Base-by-base conservation (phyloP, 2,113 vertebrate genomes). In the Phylloscopus trochiloides region DNA sequence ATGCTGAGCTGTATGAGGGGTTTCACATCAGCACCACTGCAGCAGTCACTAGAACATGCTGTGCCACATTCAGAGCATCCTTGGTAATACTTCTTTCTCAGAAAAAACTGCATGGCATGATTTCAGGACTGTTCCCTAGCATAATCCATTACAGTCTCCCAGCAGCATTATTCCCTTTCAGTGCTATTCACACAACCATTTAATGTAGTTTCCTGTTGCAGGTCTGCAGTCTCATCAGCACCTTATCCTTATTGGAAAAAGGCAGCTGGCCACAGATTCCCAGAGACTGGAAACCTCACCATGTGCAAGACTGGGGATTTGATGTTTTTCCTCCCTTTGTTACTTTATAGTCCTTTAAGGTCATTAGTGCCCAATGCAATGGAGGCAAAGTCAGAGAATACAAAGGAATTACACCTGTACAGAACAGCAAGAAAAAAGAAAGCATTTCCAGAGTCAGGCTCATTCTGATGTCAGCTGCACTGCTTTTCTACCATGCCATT, bases 21-120 rank as follows among this genome's bases (percentile, higher is more conserved):
- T 70, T 93, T 90, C 78, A 57, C 67, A 80, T 51, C 86, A 73
- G 86, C 85, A 86, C 62, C 79, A 48, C 75, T 84, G 93, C 92
- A 95, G 88, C 72, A 86, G 63, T 34, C 72, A 31, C 82, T 13
- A 47, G 74, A 87, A 86, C 63, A n/a, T 0, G 2, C 82, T 68
- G 87, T 76, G 91, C 86, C 77, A 87, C 80, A 32, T 65, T 79
- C 71, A 82, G 66, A 76, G 81, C 75, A 67, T 83, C 76, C 68
- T 28, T 50, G 77, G 45, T 85, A 73, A 72, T 40, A 50, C 66
- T 71, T n/a, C 65, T 54, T 45, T 55, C 88, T 72, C 90, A 79
- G 20, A 85, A 67, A 58, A 59, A 88, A 92, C 47, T 50, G 58
- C 59, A 61, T 70, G 78, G 93, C 80, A 47, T 18, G 32, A 73